These are phyloP conservation scores for Notothenia coriiceps DNA, from an alignment of 2,113 vertebrate genomes.

Conservation along the genomic window DNA sequence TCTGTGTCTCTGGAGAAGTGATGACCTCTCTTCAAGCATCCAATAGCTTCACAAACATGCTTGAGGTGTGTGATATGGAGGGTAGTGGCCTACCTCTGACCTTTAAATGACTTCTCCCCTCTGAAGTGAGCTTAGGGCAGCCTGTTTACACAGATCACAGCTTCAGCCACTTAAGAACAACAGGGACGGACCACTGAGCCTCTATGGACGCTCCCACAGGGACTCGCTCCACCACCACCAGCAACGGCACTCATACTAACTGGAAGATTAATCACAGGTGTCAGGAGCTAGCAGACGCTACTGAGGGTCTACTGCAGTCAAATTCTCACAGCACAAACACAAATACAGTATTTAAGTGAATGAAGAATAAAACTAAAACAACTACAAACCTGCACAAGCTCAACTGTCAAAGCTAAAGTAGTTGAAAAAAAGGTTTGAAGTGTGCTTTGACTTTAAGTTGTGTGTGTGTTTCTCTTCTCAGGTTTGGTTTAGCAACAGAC, in stretches of 20 bases:
- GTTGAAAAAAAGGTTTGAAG: background rate
- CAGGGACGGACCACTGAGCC: constrained; percentile 66
- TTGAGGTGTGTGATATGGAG: constrained; percentile 61
- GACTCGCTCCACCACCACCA: constrained; percentile 45
- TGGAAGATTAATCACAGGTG: constrained; percentile 65
- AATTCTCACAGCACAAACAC: background rate
- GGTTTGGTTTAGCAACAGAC: constrained; percentile 98
- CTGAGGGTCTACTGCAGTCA: background rate
- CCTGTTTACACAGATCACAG: constrained; percentile 84
- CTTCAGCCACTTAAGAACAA: constrained; percentile 81
- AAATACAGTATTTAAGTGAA: background rate
- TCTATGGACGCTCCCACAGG: constrained; percentile 69
- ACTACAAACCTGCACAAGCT: background rate
- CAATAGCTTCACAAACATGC: constrained; percentile 68
- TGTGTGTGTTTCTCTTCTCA: background rate
- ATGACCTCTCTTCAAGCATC: constrained; percentile 37
- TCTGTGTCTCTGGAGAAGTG: constrained; percentile 8
- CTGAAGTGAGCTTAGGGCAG: constrained; percentile 74
- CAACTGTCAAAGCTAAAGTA: background rate
- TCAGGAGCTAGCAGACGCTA: constrained; percentile 20
- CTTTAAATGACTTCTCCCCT: constrained; percentile 75
- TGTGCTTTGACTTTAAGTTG: background rate
- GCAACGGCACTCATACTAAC: constrained; percentile 36
- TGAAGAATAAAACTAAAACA: background rate
- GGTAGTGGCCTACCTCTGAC: constrained; percentile 75